Evolutionary conservation across 2,888 invertebrate genomes (phyloP).

Genomic region (Conomelus anceps): DNA sequence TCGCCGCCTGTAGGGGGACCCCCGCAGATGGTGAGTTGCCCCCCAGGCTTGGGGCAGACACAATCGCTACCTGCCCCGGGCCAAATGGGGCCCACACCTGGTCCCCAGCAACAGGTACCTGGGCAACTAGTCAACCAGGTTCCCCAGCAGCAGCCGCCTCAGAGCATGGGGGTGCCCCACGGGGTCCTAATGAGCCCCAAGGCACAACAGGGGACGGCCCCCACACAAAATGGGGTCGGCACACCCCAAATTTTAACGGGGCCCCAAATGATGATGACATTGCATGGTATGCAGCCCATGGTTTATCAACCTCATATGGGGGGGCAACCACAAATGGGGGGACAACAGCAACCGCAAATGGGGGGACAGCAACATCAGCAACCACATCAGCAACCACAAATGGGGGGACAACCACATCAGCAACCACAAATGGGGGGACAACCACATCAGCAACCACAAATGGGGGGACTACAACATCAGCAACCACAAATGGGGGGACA

Average conservation of each 20-base stretch:
- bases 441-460: conserved; percentile 5
- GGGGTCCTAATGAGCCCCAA: background rate
- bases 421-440: background rate
- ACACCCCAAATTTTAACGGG: background rate
- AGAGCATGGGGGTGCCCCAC: background rate
- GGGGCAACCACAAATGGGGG: background rate
- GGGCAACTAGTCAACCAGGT: conserved; percentile 28
- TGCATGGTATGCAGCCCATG: conserved; percentile 35
- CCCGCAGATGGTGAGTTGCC: background rate
- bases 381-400: no score
- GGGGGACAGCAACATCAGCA: background rate
- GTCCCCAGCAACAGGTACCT: conserved; percentile 31
- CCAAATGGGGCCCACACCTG: conserved; percentile 32
- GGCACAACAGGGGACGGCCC: background rate
- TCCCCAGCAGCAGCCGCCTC: background rate
- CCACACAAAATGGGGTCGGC: background rate
- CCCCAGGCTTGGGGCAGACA: background rate
- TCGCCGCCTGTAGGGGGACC: conserved; percentile 29
- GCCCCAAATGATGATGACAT: conserved; percentile 38
- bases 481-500: background rate
- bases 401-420: no score
- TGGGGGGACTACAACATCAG: no score
- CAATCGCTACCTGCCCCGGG: conserved; percentile 11
- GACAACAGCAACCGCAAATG: background rate
- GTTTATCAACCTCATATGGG: conserved; percentile 4